These are phyloP conservation scores for Pipa parva DNA, from an alignment of 2,113 vertebrate species.

Conservation along the genomic window DNA sequence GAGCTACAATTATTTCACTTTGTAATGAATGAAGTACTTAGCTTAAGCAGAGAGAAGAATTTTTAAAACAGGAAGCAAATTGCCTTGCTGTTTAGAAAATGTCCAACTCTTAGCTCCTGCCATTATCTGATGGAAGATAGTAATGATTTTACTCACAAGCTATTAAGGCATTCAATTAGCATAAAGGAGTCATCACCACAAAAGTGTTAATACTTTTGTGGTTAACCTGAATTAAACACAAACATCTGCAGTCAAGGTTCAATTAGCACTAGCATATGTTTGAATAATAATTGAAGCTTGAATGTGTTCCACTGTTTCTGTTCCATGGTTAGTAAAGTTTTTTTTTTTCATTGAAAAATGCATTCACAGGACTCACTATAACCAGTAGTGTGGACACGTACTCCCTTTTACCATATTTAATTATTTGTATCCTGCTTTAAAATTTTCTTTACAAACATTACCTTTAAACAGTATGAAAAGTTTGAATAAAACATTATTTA, in stretches of 20 bases:
- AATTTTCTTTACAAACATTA: too few relatives aligned
- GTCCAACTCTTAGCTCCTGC: constrained; percentile 33
- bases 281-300: too few relatives aligned
- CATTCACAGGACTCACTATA: too few relatives aligned
- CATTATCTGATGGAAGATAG: constrained; percentile 40
- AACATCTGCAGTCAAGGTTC: not conserved
- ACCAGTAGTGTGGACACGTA: too few relatives aligned
- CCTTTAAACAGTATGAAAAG: too few relatives aligned
- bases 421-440: too few relatives aligned
- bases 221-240: constrained; percentile 8
- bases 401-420: too few relatives aligned
- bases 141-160: constrained; percentile 43
- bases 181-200: constrained; percentile 16
- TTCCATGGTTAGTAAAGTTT: too few relatives aligned
- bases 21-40: constrained; percentile 32
- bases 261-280: too few relatives aligned
- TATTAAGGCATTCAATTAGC: constrained; percentile 41
- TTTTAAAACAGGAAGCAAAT: constrained; percentile 46
- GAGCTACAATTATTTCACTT: constrained; percentile 42
- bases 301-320: too few relatives aligned
- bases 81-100: constrained; percentile 43
- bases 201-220: constrained; percentile 4
- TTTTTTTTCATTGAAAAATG: too few relatives aligned
- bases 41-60: constrained; percentile 24
- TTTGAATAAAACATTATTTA: too few relatives aligned